Percentiles rank a stretch among this genome's conserved stretches.
phyloP scores from a whole-genome alignment of 2,797 vertebrate species.

The Cuculus canorus region DNA sequence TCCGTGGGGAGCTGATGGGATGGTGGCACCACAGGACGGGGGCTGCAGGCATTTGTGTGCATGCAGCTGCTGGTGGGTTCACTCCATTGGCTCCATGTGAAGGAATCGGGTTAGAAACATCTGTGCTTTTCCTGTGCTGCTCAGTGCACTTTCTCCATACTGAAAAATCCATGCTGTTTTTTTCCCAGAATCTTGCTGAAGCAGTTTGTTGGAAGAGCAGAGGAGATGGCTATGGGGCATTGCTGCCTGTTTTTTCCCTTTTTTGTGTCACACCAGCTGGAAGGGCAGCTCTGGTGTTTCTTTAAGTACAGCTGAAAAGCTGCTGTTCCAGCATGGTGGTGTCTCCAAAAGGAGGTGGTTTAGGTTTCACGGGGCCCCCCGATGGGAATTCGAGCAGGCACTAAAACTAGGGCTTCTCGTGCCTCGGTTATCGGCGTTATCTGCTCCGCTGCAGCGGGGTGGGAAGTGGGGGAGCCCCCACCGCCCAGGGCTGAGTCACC shows the following conservation, averaged over 20 bases:
- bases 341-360: background rate
- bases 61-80: background rate
- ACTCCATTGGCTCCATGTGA: accelerated
- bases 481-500: background rate
- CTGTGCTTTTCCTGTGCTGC: background rate
- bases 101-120: accelerated
- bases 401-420: background rate
- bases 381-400: slow-evolving; percentile 1
- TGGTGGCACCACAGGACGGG: background rate
- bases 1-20: background rate
- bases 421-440: background rate
- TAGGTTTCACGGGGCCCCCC: background rate
- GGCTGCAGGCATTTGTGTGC: background rate
- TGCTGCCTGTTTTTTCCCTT: background rate
- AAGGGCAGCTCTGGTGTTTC: background rate
- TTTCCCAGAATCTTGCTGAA: background rate
- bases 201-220: background rate
- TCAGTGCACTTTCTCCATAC: accelerated
- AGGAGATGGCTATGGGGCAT: background rate
- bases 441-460: accelerated
- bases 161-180: accelerated
- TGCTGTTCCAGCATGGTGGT: accelerated
- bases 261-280: accelerated
- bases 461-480: background rate
- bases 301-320: background rate